phyloP scores from a whole-genome alignment of 1,140 invertebrate species.

The Lerema accius region DNA sequence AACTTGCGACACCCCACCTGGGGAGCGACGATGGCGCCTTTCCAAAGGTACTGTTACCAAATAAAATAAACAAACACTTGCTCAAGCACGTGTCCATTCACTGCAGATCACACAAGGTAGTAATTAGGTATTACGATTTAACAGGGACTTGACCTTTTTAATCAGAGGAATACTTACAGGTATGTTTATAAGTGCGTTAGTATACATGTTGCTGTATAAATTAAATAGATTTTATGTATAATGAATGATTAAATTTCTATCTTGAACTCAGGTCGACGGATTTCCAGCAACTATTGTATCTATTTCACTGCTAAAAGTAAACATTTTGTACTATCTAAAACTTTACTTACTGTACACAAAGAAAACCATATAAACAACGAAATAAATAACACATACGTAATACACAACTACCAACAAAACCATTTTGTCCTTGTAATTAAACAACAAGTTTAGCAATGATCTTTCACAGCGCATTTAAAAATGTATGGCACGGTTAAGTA shows the following conservation, averaged over 20 bases:
- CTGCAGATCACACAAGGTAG: neutral
- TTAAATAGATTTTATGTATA: no score
- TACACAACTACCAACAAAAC: neutral
- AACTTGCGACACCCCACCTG: conserved; percentile 95
- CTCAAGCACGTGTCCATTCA: conserved; percentile 33
- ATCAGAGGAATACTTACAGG: no score
- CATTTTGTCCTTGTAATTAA: neutral
- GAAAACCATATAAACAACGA: neutral
- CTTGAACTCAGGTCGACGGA: no score
- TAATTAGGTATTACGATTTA: no score
- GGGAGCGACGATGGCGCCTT: conserved; percentile 93
- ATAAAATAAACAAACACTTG: neutral
- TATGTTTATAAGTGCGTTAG: no score
- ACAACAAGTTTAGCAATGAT: neutral
- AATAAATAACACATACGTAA: neutral
- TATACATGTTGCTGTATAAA: no score
- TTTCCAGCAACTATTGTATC: no score
- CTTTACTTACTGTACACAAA: no score
- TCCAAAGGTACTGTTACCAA: conserved; percentile 85
- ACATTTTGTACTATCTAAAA: no score
- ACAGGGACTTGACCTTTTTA: no score
- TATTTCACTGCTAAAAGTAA: no score
- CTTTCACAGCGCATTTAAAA: neutral
- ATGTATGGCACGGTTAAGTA: neutral
- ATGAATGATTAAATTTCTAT: no score